Conservation (phyloP, 2,113 vertebrate species). For the Gracilinanus agilis region DNA sequence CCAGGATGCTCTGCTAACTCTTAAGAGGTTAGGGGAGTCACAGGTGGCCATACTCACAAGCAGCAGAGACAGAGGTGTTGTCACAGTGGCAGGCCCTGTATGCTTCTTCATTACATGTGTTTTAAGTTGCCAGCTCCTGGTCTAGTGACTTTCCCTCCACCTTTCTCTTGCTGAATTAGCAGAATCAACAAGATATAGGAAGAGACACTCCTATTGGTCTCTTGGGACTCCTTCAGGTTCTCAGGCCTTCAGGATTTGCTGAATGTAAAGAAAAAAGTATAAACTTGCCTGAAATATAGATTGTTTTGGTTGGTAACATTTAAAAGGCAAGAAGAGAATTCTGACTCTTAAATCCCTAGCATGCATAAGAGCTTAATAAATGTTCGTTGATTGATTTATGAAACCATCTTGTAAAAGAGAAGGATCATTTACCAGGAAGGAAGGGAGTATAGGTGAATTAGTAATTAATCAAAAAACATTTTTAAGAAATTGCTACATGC, state of each 20-base stretch:
- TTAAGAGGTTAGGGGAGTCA: background rate
- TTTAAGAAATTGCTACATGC: background rate
- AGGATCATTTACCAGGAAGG: background rate
- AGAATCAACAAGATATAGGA: background rate
- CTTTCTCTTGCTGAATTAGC: background rate
- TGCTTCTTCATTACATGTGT: background rate
- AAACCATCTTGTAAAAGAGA: background rate
- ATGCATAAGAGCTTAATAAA: background rate
- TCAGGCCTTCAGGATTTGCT: background rate
- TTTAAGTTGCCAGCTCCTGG: background rate
- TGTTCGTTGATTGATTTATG: background rate
- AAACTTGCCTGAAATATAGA: background rate
- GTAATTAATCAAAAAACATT: background rate
- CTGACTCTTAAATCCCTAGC: background rate
- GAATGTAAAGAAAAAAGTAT: background rate
- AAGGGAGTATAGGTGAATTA: background rate
- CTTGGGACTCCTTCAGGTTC: background rate
- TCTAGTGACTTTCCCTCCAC: background rate
- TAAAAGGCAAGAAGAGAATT: background rate
- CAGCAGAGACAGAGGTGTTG: background rate
- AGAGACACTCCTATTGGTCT: background rate
- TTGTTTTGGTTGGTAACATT: slow-evolving; percentile 1
- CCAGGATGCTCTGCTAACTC: background rate
- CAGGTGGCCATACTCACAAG: background rate
- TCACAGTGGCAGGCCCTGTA: background rate